phyloP scores from a whole-genome alignment of 2,888 invertebrate genomes.

The Caenorhabditis doughertyi region DNA sequence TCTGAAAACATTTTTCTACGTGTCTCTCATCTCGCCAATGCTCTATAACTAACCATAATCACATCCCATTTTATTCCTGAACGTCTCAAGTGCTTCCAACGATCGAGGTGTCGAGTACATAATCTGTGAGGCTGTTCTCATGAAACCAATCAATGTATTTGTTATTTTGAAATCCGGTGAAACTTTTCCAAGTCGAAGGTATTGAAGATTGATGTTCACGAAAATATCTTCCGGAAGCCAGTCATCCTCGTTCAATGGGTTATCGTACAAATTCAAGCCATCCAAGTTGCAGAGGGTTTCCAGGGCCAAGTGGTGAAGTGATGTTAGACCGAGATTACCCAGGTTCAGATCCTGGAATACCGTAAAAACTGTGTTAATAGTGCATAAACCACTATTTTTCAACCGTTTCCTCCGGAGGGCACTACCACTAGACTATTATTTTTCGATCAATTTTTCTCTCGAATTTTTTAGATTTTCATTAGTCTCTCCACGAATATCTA shows the following conservation, averaged over 20 bases:
- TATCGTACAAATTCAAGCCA: conserved; percentile 38
- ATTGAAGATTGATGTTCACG: conserved; percentile 43
- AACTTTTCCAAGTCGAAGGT: conserved; percentile 45
- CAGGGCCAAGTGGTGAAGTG: conserved; percentile 34
- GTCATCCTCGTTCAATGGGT: conserved; percentile 24
- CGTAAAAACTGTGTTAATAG: too few species aligned
- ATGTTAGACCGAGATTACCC: conserved; percentile 38
- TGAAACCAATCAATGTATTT: conserved; percentile 35
- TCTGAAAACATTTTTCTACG: too few species aligned
- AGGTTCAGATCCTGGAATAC: conserved; percentile 51
- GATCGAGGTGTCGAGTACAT: conserved; percentile 40
- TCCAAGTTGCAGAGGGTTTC: conserved; percentile 40
- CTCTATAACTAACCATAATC: conserved; percentile 29
- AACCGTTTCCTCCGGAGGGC: too few species aligned
- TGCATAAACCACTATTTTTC: too few species aligned
- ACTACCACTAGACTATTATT: not conserved
- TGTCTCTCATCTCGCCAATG: too few species aligned
- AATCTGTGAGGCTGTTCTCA: conserved; percentile 55
- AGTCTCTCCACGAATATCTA: conserved; percentile 53
- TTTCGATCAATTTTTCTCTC: too few species aligned
- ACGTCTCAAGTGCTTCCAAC: conserved; percentile 7
- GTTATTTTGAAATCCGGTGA: too few species aligned
- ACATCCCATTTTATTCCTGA: conserved; percentile 26
- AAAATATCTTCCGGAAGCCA: conserved; percentile 41
- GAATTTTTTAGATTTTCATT: not conserved